phyloP scores from a whole-genome alignment of 2,797 vertebrate species.

The Hypotaenidia okinawae region DNA sequence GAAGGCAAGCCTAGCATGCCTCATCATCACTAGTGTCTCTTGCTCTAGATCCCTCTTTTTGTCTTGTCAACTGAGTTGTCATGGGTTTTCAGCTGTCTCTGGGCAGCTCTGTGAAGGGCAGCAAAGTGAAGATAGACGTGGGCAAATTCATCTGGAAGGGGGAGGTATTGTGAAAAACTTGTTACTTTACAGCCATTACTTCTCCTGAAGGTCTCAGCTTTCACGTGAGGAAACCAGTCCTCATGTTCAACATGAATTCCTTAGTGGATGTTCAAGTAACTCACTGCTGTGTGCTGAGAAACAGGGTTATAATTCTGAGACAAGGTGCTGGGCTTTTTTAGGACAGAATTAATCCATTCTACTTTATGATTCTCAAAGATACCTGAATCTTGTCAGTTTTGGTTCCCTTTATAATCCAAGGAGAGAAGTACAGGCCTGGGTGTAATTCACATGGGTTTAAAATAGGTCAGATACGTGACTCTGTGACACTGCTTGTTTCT shows the following conservation, averaged over 20 bases:
- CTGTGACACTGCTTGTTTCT: background rate
- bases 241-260: background rate
- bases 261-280: background rate
- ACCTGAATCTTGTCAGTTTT: background rate
- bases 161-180: background rate
- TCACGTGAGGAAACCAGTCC: accelerated
- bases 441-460: background rate
- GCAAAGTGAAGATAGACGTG: background rate
- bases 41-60: background rate
- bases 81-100: background rate
- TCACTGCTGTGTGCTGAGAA: background rate
- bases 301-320: background rate
- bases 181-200: background rate
- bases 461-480: background rate
- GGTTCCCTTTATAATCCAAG: background rate
- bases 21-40: background rate
- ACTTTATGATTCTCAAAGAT: background rate
- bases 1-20: background rate
- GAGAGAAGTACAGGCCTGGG: background rate
- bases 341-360: background rate
- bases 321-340: background rate
- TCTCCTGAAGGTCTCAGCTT: background rate
- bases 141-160: background rate
- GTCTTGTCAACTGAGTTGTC: background rate
- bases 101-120: background rate